Percentiles rank a stretch among this genome's conserved stretches.
Conservation (phyloP, 2,113 vertebrate species). For the Montifringilla adamsi region DNA sequence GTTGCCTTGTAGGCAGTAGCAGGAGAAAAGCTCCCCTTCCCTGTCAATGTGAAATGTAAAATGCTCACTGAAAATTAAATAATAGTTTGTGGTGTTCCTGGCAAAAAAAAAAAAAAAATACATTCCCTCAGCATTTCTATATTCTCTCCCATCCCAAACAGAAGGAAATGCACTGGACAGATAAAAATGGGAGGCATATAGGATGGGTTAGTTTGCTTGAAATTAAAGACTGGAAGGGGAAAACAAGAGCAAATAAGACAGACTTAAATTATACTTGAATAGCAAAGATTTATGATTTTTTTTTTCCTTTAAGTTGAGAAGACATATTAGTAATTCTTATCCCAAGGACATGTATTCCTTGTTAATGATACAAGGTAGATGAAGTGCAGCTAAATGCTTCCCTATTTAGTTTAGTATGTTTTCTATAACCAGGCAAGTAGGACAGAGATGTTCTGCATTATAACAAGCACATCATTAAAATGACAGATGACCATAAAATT, state of each 20-base stretch:
- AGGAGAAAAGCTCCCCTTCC: background rate
- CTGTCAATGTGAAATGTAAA: background rate
- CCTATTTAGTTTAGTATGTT: background rate
- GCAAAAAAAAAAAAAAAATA: background rate
- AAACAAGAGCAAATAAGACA: background rate
- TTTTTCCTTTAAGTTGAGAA: background rate
- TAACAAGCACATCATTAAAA: slow-evolving; percentile 41
- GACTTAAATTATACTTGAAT: background rate
- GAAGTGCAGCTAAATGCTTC: background rate
- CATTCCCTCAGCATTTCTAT: rapidly evolving
- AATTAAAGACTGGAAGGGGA: background rate
- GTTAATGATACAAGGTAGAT: background rate
- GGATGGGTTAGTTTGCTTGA: background rate
- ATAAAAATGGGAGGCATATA: background rate
- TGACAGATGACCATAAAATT: slow-evolving; percentile 56
- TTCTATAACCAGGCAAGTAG: slow-evolving; percentile 16
- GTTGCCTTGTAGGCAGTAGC: background rate
- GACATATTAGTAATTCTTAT: background rate
- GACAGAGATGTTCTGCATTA: slow-evolving; percentile 44
- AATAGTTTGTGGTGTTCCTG: background rate
- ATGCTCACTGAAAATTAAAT: background rate
- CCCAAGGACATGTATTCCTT: background rate
- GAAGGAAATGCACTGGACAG: background rate
- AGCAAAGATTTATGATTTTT: background rate
- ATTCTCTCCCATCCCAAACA: background rate